phyloP scores from a whole-genome alignment of 2,888 invertebrate species.

The Heteromurus nitidus region DNA sequence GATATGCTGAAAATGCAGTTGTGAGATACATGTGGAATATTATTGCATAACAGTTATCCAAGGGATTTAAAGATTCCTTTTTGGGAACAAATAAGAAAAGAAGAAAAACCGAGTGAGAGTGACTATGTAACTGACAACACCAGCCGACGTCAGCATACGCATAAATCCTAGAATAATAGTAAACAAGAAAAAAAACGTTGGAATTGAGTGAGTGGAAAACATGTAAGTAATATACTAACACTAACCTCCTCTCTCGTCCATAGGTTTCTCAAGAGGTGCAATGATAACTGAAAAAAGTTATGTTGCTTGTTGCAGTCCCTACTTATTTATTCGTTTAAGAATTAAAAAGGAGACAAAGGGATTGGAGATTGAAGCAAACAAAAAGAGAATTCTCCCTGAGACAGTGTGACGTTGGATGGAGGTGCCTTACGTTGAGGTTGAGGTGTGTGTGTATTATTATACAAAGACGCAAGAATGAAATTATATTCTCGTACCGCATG shows the following conservation, averaged over 20 bases:
- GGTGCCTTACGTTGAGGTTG: too few relatives aligned
- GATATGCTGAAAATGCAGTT: too few relatives aligned
- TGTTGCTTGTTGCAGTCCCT: neutral
- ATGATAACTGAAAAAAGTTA: too few relatives aligned
- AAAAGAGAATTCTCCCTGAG: too few relatives aligned
- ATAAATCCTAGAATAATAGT: too few relatives aligned
- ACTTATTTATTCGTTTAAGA: constrained; percentile 1
- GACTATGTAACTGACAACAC: constrained; percentile 12
- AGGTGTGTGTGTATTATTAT: too few relatives aligned
- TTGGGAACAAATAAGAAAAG: neutral
- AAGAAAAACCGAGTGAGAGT: neutral
- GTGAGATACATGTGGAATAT: too few relatives aligned
- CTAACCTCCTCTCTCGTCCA: neutral
- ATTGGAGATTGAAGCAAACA: neutral
- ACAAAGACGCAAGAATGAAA: too few relatives aligned
- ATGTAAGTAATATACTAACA: neutral
- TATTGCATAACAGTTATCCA: too few relatives aligned
- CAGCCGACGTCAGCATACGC: neutral
- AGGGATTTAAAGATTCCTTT: neutral
- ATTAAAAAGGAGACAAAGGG: neutral
- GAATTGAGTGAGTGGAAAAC: neutral
- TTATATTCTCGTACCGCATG: too few relatives aligned
- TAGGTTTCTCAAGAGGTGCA: neutral
- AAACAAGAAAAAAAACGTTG: neutral
- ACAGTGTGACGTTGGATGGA: too few relatives aligned